Base-by-base conservation (phyloP, 2,113 vertebrate genomes). In the Pterocles burchelli region DNA sequence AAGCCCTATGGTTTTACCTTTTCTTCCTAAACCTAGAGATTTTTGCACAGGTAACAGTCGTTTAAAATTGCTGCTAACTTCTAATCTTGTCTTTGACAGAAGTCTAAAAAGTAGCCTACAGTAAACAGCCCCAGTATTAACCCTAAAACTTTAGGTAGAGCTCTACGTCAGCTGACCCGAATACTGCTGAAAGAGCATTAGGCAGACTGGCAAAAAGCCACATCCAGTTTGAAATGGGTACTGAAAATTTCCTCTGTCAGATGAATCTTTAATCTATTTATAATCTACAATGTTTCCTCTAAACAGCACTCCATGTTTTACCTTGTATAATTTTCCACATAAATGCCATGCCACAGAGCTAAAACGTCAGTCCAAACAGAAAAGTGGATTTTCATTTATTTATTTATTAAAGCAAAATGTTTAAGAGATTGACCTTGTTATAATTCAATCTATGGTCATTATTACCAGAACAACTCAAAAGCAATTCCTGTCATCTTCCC, bases 241-340 rank as follows among this genome's bases (percentile, higher is more conserved):
- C 88, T 90, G 81, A 87, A 94, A 73, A 72, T 95, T 95, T 92
- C 95, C 92, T 95, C 88, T 68, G 45, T 86, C 91, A 65, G 89
- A 95, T 94, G 82, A 93, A 90, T 95, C 89, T 95, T 97, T 95
- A 94, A 95, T 96, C 95, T 97, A 93, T 96, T 96, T 96, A 95
- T 96, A 88, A 95, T 91, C 87, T 78, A 25, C 79, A 74, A 36
- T 33, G 41, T 52, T 96, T 96, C 95, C 89, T 90, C 95, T 90
- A 74, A 92, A 91, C 92, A 96, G 95, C 94, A 89, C 92, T 90
- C 86, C 73, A 33, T 9, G 85, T 65, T 92, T 83, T 95, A 93
- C 90, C 90, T 96, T 51, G 65, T 72, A 89, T 89, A 80, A 62
- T 95, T 94, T 96, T 83, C 89, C 88, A 80, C 79, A 73, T 86